Percentiles rank a stretch among this genome's conserved stretches.
Evolutionary conservation across 2,113 vertebrate genomes (phyloP).

Genomic region (Tiliqua scincoides): DNA sequence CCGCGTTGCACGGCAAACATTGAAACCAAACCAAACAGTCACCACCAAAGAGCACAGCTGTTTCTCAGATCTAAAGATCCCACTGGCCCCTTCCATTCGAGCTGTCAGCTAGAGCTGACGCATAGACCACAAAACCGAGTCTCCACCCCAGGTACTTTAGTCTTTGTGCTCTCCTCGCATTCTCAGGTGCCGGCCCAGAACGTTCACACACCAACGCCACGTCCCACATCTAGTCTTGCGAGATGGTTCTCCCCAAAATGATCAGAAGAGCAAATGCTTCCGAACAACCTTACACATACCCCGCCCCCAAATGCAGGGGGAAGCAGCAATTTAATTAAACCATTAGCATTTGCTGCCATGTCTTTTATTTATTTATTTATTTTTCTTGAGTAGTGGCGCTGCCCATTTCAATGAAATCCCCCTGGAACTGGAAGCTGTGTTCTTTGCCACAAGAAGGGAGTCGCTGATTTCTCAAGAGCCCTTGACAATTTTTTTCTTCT

Average conservation of each 20-base stretch:
- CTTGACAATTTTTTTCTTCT: background rate
- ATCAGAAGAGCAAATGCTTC: background rate
- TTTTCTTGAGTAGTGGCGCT: background rate
- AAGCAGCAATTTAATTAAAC: slow-evolving; percentile 42
- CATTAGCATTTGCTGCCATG: background rate
- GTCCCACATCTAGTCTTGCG: background rate
- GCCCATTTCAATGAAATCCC: slow-evolving; percentile 12
- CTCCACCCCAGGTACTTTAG: too few species aligned
- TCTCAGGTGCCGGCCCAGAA: too few species aligned
- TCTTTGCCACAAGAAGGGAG: background rate
- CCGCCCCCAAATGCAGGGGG: too few species aligned
- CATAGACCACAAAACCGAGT: too few species aligned
- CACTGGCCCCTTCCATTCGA: background rate
- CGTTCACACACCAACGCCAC: background rate
- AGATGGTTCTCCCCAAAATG: background rate
- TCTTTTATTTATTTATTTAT: too few species aligned
- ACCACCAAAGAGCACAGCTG: background rate
- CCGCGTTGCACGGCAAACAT: background rate
- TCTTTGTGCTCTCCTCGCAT: too few species aligned
- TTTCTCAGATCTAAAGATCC: background rate
- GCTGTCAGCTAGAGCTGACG: too few species aligned
- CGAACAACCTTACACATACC: background rate
- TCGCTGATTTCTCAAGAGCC: background rate
- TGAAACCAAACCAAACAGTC: background rate
- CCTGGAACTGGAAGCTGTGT: background rate